Percentiles rank a stretch among this genome's conserved stretches.
These are phyloP conservation scores for Drosophila kepulauana DNA, from an alignment of 1,140 invertebrate genomes.

Conservation along the genomic window DNA sequence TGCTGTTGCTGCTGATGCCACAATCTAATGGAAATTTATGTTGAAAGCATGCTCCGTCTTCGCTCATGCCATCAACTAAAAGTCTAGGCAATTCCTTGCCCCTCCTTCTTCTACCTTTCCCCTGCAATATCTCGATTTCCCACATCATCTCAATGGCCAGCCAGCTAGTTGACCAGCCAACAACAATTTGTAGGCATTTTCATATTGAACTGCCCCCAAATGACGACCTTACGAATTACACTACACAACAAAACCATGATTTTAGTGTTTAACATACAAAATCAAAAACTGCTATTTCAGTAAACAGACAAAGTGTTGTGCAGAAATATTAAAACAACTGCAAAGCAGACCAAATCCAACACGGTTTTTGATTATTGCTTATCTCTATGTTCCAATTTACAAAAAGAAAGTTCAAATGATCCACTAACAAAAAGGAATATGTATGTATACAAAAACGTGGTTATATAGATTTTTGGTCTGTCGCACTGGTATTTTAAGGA, in stretches of 20 bases:
- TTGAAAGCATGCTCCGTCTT: slow-evolving; percentile 71
- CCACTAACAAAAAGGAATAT: too few species aligned
- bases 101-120: slow-evolving; percentile 13
- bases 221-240: slow-evolving; percentile 56
- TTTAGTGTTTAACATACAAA: not conserved
- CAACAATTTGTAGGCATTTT: slow-evolving; percentile 82
- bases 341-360: too few species aligned
- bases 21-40: slow-evolving; percentile 83
- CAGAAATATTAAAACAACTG: too few species aligned
- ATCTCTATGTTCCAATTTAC: too few species aligned
- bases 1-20: slow-evolving; percentile 36
- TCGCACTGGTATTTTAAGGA: too few species aligned
- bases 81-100: slow-evolving; percentile 21
- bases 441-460: too few species aligned
- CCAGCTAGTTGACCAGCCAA: slow-evolving; percentile 58
- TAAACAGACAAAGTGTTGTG: too few species aligned
- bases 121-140: slow-evolving; percentile 22
- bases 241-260: slow-evolving; percentile 24
- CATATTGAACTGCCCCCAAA: slow-evolving; percentile 71
- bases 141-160: slow-evolving; percentile 15
- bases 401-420: too few species aligned
- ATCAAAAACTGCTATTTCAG: too few species aligned
- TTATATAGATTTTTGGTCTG: too few species aligned
- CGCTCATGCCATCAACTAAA: slow-evolving; percentile 46
- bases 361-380: too few species aligned